A percentile compares a stretch with the other conserved stretches of the same genome.
Evolutionary conservation across 2,113 vertebrate genomes (phyloP).

Genomic region (Neotoma lepida): DNA sequence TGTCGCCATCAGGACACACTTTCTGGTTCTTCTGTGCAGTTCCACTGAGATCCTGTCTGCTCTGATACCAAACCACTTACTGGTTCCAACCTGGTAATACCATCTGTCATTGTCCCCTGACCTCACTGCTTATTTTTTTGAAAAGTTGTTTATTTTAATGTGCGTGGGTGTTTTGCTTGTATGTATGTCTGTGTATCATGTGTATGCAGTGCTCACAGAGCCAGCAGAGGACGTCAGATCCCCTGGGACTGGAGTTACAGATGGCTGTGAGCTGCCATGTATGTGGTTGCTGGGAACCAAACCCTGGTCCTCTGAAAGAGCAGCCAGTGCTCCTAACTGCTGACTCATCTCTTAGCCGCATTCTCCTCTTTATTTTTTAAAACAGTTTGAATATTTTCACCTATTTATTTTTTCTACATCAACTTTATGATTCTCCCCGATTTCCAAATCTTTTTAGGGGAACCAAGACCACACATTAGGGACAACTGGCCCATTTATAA

Average conservation of each 20-base stretch:
- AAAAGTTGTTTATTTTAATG: not conserved
- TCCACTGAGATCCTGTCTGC: not conserved
- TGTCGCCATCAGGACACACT: not conserved
- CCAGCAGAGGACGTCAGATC: not conserved
- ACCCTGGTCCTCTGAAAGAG: not conserved
- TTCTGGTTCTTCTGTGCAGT: constrained; percentile 10
- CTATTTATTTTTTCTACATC: not conserved
- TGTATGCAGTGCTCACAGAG: not conserved
- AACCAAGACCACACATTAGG: not conserved
- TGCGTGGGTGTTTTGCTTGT: not conserved
- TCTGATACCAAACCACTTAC: not conserved
- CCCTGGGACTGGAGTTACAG: not conserved
- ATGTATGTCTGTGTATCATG: not conserved
- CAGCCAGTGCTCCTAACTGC: not conserved
- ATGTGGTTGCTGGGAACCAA: not conserved
- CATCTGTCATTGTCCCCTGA: not conserved
- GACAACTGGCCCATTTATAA: not conserved
- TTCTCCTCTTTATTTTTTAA: not conserved
- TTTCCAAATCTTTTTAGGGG: not conserved
- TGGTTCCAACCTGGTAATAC: not conserved
- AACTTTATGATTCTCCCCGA: not conserved
- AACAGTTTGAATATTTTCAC: not conserved
- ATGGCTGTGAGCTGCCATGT: not conserved
- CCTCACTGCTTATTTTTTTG: not conserved
- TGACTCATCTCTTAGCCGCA: not conserved